Conservation (phyloP, 2,797 vertebrate species). For the Dendrocincla fuliginosa region DNA sequence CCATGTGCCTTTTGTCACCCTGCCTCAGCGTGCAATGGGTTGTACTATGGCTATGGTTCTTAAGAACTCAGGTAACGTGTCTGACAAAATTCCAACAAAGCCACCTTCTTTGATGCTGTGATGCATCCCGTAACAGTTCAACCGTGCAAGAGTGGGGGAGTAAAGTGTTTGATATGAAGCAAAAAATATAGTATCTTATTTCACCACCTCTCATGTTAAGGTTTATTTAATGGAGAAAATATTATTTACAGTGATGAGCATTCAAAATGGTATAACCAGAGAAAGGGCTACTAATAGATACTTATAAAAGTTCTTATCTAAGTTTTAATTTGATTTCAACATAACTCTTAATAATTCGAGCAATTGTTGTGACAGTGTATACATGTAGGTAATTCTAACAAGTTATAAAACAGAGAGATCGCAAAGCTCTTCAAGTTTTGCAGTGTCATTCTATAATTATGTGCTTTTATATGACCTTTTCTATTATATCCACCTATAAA, state of each 20-base stretch:
- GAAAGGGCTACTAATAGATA: neutral
- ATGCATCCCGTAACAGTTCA: neutral
- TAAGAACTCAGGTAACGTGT: neutral
- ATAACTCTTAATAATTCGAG: neutral
- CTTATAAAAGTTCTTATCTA: neutral
- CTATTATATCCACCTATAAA: neutral
- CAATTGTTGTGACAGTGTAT: neutral
- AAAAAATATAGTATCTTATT: neutral
- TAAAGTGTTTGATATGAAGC: neutral
- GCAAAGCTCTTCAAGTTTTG: neutral
- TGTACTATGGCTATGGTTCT: accelerated
- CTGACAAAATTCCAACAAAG: neutral
- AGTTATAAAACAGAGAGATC: neutral
- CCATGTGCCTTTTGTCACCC: neutral
- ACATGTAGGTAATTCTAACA: neutral
- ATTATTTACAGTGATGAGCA: neutral
- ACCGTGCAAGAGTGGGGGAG: neutral
- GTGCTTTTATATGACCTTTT: neutral
- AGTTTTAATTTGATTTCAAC: neutral
- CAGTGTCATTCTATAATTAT: neutral
- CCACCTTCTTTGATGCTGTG: neutral
- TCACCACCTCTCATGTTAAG: neutral
- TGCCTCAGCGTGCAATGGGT: accelerated
- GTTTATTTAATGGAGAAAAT: neutral
- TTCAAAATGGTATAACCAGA: neutral